Evolutionary conservation across 2,797 vertebrate genomes (phyloP), one percentile per base, ranked within the genome.

Genomic region (Telmatherina bonti): DNA sequence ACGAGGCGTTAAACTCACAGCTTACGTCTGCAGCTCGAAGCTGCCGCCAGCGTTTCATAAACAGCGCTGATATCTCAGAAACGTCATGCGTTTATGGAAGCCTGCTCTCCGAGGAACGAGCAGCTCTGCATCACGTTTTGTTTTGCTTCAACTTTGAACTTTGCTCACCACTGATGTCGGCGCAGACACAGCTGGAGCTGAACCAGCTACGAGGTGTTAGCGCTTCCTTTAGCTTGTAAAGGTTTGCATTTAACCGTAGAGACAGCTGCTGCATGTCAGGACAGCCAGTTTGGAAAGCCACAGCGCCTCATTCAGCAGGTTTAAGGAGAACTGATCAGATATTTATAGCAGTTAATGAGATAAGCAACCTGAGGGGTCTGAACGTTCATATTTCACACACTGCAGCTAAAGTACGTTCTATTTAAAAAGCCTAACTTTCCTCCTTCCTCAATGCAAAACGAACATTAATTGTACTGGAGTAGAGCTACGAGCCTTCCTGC

Each of bases 1-100:
- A n/a, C n/a, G n/a, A n/a, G n/a, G n/a, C n/a, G 57, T 53, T 74
- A 51, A 82, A 86, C 31, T 66, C 59, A 30, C 64, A 57, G 67
- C 54, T 69, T 15, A 56, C 69, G 70, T 74, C 62, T 77, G 74
- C 61, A 67, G 64, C 60, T 62, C 54, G 43, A 45, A 58, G 49
- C 47, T 62, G 31, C 26, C 38, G 7, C 72, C 83, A 82, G 55
- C 63, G 59, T 56, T 61, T n/a, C n/a, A 68, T 10, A 71, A 81
- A 45, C 49, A 54, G 33, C 38, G 30, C 57, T 52, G 66, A 70
- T 86, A 79, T 84, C 78, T 76, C 62, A 31, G 22, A 26, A 58
- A 70, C 62, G 64, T 84, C 64, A 84, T 84, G 53, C 84, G 72
- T 84, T 89, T 85, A 78, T 70, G 54, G 36, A 72, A 73, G 78